Percentiles rank a stretch among this genome's conserved stretches.
phyloP scores from a whole-genome alignment of 2,888 invertebrate species.

The Zeuzera pyrina region DNA sequence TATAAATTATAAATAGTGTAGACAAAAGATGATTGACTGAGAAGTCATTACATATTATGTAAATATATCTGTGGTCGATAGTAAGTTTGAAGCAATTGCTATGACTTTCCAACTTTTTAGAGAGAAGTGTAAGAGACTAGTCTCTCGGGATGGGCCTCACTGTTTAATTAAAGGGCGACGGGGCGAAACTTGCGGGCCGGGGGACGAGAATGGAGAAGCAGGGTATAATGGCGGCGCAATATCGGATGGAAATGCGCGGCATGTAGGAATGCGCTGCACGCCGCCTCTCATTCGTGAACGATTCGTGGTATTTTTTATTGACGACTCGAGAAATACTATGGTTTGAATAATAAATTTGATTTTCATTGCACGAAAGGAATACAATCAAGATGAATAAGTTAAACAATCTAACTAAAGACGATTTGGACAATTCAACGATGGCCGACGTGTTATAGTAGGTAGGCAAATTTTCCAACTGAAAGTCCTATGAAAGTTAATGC shows the following conservation, averaged over 20 bases:
- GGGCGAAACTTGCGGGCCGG: constrained; percentile 43
- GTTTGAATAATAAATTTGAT: constrained; percentile 40
- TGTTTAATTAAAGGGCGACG: constrained; percentile 72
- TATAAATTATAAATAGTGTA: too few species aligned
- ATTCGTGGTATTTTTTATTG: constrained; percentile 72
- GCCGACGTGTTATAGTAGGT: too few species aligned
- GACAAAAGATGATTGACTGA: too few species aligned
- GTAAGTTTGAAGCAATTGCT: constrained; percentile 61
- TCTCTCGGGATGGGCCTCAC: constrained; percentile 69
- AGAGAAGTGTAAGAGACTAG: constrained; percentile 53
- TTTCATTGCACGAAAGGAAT: too few species aligned
- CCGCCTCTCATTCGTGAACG: constrained; percentile 60
- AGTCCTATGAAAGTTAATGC: constrained; percentile 27
- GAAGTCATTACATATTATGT: too few species aligned
- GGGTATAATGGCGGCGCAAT: constrained; percentile 72
- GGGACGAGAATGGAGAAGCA: constrained; percentile 47
- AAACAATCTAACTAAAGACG: too few species aligned
- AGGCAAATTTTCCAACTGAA: constrained; percentile 24
- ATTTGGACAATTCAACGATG: too few species aligned
- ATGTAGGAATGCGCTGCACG: constrained; percentile 68
- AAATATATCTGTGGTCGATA: too few species aligned
- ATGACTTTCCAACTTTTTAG: constrained; percentile 64
- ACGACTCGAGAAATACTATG: constrained; percentile 61
- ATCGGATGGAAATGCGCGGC: constrained; percentile 73
- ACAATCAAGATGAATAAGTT: too few species aligned